A percentile compares a stretch with the other conserved stretches of the same genome.
Evolutionary conservation across 2,113 vertebrate species (phyloP).

Genomic region (Abramis brama): DNA sequence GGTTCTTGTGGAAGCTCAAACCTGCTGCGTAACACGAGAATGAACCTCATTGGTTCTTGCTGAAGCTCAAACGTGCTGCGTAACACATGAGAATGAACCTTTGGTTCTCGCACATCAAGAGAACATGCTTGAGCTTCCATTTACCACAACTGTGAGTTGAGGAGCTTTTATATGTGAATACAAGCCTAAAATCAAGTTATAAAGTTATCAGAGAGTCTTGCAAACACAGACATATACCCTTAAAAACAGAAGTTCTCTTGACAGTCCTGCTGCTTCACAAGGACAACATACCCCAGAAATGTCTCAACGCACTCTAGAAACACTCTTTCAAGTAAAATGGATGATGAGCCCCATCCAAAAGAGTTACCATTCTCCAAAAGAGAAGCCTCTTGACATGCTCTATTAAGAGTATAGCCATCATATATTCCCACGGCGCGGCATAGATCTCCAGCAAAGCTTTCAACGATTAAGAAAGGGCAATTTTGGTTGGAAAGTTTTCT

Average conservation of each 20-base stretch:
- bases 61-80: no score
- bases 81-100: no score
- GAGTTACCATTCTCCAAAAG: slow-evolving; percentile 5
- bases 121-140: no score
- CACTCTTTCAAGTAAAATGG: slow-evolving; percentile 31
- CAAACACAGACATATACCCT: slow-evolving; percentile 26
- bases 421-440: neutral
- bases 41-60: no score
- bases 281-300: slow-evolving; percentile 28
- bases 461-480: neutral
- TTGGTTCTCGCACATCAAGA: no score
- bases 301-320: neutral
- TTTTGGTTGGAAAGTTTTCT: slow-evolving; percentile 20
- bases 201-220: slow-evolving; percentile 4
- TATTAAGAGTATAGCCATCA: neutral
- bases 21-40: no score
- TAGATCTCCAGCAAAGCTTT: slow-evolving; percentile 7
- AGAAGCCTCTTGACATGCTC: slow-evolving; percentile 16
- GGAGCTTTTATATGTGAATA: no score
- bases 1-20: no score
- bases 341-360: slow-evolving; percentile 22
- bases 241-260: slow-evolving; percentile 23
- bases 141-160: no score
- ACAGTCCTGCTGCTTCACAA: slow-evolving; percentile 40
- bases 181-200: no score